Conservation (phyloP, 1,140 invertebrate species). For the Elysia chlorotica region DNA sequence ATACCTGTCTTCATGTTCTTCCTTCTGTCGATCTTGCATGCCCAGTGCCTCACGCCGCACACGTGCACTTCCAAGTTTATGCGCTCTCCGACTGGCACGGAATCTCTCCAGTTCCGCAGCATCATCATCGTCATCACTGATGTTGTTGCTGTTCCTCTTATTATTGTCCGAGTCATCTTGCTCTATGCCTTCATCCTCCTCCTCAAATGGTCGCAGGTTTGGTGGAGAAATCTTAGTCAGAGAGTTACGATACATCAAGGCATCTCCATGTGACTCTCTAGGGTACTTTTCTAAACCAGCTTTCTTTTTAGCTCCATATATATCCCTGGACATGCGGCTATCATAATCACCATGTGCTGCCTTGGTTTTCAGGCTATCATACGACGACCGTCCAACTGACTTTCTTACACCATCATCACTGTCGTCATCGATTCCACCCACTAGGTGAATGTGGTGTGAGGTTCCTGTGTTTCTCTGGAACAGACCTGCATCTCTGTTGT, state of each 20-base stretch:
- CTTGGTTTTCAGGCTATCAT: not conserved
- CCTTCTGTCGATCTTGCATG: too few species aligned
- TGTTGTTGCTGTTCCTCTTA: not conserved
- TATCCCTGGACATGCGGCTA: not conserved
- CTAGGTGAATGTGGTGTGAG: too few species aligned
- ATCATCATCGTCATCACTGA: not conserved
- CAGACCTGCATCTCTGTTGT: not conserved
- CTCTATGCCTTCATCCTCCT: conserved; percentile 6
- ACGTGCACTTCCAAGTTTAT: too few species aligned
- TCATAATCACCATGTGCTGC: not conserved
- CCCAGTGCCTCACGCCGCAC: too few species aligned
- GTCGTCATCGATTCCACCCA: not conserved
- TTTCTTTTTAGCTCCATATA: not conserved
- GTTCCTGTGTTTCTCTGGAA: not conserved
- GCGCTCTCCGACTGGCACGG: too few species aligned
- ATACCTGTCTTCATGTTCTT: too few species aligned
- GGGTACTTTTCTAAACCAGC: not conserved
- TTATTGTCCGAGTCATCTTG: not conserved
- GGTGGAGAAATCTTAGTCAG: conserved; percentile 6
- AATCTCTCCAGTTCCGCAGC: too few species aligned
- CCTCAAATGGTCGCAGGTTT: not conserved
- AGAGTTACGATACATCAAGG: not conserved
- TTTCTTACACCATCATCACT: not conserved
- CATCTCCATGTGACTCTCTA: not conserved
- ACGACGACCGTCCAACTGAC: not conserved